A percentile compares a stretch with the other conserved stretches of the same genome.
These are phyloP conservation scores for Accipiter badius DNA, from an alignment of 2,797 vertebrate genomes.

Conservation along the genomic window DNA sequence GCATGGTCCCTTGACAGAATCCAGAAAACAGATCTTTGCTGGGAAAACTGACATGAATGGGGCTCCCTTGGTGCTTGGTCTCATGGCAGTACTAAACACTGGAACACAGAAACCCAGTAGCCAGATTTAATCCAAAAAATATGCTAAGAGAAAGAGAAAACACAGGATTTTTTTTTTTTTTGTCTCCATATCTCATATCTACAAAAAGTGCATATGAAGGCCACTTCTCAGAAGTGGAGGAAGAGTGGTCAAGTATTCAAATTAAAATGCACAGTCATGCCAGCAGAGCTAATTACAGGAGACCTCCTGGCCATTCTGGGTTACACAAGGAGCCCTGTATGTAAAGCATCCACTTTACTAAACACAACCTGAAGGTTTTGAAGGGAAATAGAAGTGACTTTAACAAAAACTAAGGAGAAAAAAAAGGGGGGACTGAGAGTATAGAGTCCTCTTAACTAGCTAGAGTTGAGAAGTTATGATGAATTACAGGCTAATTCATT, in stretches of 20 bases:
- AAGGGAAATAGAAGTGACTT: not conserved
- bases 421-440: not conserved
- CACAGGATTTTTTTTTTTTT: not conserved
- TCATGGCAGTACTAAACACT: not conserved
- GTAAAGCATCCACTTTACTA: not conserved
- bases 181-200: fast-evolving
- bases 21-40: not conserved
- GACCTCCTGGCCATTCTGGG: not conserved
- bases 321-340: not conserved
- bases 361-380: not conserved
- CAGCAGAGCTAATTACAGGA: not conserved
- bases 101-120: not conserved
- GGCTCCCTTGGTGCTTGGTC: not conserved
- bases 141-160: not conserved
- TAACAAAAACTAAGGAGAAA: not conserved
- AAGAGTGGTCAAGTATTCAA: not conserved
- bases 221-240: not conserved
- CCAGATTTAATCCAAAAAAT: not conserved
- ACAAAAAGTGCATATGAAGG: not conserved
- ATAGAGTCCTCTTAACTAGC: not conserved
- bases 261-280: not conserved
- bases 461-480: not conserved
- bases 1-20: not conserved
- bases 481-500: not conserved
- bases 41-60: not conserved